Conservation (phyloP, 2,888 invertebrate genomes). For the Euspilapteryx auroguttella region DNA sequence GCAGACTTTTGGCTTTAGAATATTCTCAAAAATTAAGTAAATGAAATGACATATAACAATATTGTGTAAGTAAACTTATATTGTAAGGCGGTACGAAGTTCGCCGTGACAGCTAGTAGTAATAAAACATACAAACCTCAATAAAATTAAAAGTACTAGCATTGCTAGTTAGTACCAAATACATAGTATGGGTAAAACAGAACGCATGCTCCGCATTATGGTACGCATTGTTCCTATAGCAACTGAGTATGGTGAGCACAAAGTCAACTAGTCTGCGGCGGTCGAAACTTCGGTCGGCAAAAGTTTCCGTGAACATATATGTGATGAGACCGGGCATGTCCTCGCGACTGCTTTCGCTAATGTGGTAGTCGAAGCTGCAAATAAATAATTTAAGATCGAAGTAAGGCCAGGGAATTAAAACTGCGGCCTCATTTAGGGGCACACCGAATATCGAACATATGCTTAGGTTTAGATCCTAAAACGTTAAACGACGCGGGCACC, state of each 20-base stretch:
- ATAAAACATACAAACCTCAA: slow-evolving; percentile 53
- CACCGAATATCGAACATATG: too few species aligned
- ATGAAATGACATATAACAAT: too few species aligned
- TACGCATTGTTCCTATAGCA: slow-evolving; percentile 60
- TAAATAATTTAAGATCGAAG: too few species aligned
- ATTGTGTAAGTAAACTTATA: too few species aligned
- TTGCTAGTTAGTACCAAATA: slow-evolving; percentile 55
- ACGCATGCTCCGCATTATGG: slow-evolving; percentile 67
- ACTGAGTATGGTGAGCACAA: slow-evolving; percentile 43
- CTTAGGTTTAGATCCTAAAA: too few species aligned
- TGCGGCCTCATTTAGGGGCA: too few species aligned
- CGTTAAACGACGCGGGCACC: too few species aligned
- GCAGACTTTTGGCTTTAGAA: too few species aligned
- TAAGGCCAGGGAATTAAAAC: too few species aligned
- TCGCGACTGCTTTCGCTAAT: slow-evolving; percentile 44
- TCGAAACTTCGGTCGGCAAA: slow-evolving; percentile 40
- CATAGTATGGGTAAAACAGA: slow-evolving; percentile 65
- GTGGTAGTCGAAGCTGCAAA: slow-evolving; percentile 56
- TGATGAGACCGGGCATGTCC: slow-evolving; percentile 52
- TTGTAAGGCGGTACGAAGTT: too few species aligned
- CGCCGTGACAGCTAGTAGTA: too few species aligned
- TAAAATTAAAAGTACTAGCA: slow-evolving; percentile 33
- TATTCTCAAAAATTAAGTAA: too few species aligned
- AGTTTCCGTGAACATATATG: slow-evolving; percentile 52
- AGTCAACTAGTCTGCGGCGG: slow-evolving; percentile 30